A percentile compares a stretch with the other conserved stretches of the same genome.
These are phyloP conservation scores for Diuraphis noxia DNA, from an alignment of 1,140 invertebrate species.

Conservation along the genomic window DNA sequence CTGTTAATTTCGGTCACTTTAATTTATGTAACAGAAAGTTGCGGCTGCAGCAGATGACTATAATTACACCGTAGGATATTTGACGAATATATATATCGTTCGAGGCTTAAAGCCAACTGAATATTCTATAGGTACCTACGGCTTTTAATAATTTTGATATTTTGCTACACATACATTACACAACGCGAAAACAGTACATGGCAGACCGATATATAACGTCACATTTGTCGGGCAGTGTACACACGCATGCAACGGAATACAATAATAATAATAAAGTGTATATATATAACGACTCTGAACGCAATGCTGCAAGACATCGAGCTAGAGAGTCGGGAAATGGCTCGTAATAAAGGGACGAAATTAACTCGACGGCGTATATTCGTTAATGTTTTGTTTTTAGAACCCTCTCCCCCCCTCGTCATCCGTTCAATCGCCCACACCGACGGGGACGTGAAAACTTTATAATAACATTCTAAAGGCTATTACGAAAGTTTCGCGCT, in stretches of 20 bases:
- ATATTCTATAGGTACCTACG: background rate
- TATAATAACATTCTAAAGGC: slow-evolving; percentile 51
- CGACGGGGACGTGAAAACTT: slow-evolving; percentile 18
- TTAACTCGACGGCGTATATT: slow-evolving; percentile 43
- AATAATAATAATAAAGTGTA: slow-evolving; percentile 1
- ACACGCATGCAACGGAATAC: background rate
- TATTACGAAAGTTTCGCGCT: slow-evolving; percentile 34
- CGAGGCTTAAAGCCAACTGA: background rate
- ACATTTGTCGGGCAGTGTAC: background rate
- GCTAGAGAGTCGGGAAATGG: background rate
- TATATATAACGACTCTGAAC: background rate
- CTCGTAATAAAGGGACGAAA: slow-evolving; percentile 47
- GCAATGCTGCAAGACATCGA: background rate
- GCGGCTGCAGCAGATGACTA: background rate
- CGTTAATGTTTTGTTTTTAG: slow-evolving; percentile 49
- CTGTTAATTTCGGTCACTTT: background rate
- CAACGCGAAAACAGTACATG: background rate
- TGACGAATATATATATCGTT: too few relatives aligned
- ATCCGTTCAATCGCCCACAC: background rate
- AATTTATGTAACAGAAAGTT: background rate
- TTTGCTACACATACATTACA: background rate
- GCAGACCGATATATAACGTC: background rate
- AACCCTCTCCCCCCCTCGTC: background rate
- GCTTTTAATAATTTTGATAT: background rate
- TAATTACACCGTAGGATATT: background rate